Evolutionary conservation across 2,888 invertebrate genomes (phyloP).

Genomic region (Steinernema carpocapsae): DNA sequence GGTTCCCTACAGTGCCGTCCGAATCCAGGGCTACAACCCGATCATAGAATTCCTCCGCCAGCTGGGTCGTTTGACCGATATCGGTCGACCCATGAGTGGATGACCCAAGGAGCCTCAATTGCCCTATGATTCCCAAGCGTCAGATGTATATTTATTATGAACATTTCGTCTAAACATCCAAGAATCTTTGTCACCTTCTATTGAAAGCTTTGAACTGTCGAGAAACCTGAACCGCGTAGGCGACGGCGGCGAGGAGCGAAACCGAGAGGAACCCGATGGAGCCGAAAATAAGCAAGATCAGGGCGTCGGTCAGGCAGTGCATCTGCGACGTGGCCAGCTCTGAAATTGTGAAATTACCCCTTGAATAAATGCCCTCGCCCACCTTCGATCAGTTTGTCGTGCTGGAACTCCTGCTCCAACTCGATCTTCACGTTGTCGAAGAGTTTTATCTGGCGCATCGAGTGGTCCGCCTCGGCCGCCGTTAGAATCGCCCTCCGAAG

Average conservation of each 20-base stretch:
- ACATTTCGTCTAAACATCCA: no score
- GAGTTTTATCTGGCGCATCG: slow-evolving; percentile 42
- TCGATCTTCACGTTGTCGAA: slow-evolving; percentile 58
- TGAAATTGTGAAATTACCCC: slow-evolving; percentile 20
- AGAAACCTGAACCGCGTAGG: not conserved
- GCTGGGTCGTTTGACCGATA: not conserved
- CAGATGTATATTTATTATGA: no score
- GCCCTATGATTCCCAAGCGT: no score
- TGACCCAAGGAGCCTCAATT: no score
- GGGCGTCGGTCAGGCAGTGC: slow-evolving; percentile 36
- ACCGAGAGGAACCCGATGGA: slow-evolving; percentile 35
- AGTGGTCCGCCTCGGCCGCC: slow-evolving; percentile 36
- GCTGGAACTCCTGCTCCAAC: slow-evolving; percentile 43
- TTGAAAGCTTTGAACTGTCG: slow-evolving; percentile 19
- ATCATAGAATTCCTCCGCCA: not conserved
- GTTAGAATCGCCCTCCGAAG: slow-evolving; percentile 41
- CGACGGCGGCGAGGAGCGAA: slow-evolving; percentile 38
- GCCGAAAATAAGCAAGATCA: slow-evolving; percentile 29
- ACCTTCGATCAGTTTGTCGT: slow-evolving; percentile 35
- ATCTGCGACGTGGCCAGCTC: slow-evolving; percentile 17
- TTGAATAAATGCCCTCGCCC: no score
- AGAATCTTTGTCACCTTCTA: slow-evolving; percentile 10
- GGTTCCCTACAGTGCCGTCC: slow-evolving; percentile 11
- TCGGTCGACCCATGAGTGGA: not conserved
- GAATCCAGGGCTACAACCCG: slow-evolving; percentile 6